phyloP scores from a whole-genome alignment of 2,113 vertebrate genomes.

The Nothobranchius kuhntae region DNA sequence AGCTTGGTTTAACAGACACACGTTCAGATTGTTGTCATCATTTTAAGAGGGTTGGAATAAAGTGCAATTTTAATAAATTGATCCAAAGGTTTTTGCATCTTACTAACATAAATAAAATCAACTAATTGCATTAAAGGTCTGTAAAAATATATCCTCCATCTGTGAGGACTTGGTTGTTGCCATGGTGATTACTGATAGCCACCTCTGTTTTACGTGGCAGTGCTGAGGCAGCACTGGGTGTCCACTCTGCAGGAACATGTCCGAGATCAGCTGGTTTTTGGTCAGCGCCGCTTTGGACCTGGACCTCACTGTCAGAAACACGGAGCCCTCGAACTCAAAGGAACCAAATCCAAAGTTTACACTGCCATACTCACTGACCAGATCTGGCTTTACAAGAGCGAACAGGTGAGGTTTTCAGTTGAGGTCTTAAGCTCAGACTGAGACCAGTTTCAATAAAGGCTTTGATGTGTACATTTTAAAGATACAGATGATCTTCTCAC shows the following conservation, averaged over 20 bases:
- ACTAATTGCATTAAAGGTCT: too few relatives aligned
- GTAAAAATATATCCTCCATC: too few relatives aligned
- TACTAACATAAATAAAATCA: too few relatives aligned
- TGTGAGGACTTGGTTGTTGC: neutral
- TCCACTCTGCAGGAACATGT: slow-evolving; percentile 87
- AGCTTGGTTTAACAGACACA: too few relatives aligned
- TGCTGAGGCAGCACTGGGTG: slow-evolving; percentile 87
- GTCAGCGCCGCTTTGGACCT: slow-evolving; percentile 78
- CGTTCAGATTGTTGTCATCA: too few relatives aligned
- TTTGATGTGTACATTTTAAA: neutral
- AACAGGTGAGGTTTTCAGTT: slow-evolving; percentile 74
- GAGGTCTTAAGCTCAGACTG: too few relatives aligned
- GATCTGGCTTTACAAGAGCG: slow-evolving; percentile 95
- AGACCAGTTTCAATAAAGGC: too few relatives aligned
- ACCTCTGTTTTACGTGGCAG: slow-evolving; percentile 65
- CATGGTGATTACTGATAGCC: neutral
- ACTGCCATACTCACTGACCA: slow-evolving; percentile 86
- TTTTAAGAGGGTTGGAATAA: too few relatives aligned
- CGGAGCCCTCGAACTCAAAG: slow-evolving; percentile 89
- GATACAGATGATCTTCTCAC: neutral
- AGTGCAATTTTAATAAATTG: too few relatives aligned
- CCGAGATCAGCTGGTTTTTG: slow-evolving; percentile 83
- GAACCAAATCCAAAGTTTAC: slow-evolving; percentile 91
- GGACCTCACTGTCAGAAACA: slow-evolving; percentile 83
- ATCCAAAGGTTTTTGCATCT: too few relatives aligned